These are phyloP conservation scores for Aphelinus atriplicis DNA, from an alignment of 1,140 invertebrate genomes.

Conservation along the genomic window DNA sequence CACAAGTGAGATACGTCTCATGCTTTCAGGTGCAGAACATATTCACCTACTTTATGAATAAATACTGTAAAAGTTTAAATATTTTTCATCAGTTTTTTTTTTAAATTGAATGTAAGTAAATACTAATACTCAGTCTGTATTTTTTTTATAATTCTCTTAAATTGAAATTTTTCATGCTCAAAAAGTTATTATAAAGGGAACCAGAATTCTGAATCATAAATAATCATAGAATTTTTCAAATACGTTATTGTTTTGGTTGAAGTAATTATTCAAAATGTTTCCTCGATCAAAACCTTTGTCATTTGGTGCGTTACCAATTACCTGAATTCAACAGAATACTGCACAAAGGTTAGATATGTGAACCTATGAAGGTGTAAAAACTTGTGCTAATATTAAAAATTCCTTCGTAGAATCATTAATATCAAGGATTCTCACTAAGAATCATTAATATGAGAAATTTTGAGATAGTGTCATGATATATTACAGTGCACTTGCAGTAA, in stretches of 20 bases:
- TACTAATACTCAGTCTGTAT: slow-evolving; percentile 35
- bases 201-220: too few relatives aligned
- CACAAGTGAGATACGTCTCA: too few relatives aligned
- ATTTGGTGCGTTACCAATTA: too few relatives aligned
- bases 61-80: too few relatives aligned
- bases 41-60: too few relatives aligned
- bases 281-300: too few relatives aligned
- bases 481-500: slow-evolving; percentile 3
- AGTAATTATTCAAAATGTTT: too few relatives aligned
- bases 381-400: background rate
- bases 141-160: slow-evolving; percentile 10
- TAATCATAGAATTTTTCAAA: too few relatives aligned
- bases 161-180: slow-evolving; percentile 12
- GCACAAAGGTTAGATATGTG: background rate
- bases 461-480: slow-evolving; percentile 14
- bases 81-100: slow-evolving; percentile 10
- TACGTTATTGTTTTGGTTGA: too few relatives aligned
- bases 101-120: slow-evolving; percentile 35
- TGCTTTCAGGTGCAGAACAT: too few relatives aligned
- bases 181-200: too few relatives aligned
- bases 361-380: slow-evolving; percentile 2
- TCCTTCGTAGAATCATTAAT: slow-evolving; percentile 4
- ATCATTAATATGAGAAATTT: slow-evolving; percentile 4
- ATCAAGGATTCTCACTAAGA: slow-evolving; percentile 18
- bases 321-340: background rate